Conservation (phyloP, 2,888 invertebrate genomes). For the Tridacna crocea region DNA sequence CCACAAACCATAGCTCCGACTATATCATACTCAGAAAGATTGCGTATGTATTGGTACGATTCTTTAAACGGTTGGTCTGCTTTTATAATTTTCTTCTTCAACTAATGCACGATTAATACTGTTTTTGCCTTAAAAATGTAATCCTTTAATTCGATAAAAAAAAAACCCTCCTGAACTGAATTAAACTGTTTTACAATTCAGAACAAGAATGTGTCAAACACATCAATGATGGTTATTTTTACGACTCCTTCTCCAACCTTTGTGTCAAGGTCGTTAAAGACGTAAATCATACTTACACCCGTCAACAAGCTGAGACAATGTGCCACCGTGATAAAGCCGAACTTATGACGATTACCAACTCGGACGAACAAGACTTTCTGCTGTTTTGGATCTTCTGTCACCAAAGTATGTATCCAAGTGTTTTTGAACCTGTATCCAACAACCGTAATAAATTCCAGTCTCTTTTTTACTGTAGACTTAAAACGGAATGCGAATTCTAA, state of each 20-base stretch:
- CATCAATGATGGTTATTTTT: constrained; percentile 5
- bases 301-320: not conserved
- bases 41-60: not conserved
- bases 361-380: constrained; percentile 13
- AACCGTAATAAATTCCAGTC: too few relatives aligned
- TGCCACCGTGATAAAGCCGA: not conserved
- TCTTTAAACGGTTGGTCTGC: too few relatives aligned
- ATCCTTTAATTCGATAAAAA: too few relatives aligned
- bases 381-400: constrained; percentile 14
- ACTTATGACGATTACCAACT: not conserved
- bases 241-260: constrained; percentile 15
- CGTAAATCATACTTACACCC: not conserved
- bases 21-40: not conserved
- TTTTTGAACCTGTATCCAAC: too few relatives aligned
- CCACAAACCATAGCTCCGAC: not conserved
- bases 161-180: too few relatives aligned
- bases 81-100: too few relatives aligned
- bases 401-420: not conserved
- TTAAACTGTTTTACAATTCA: not conserved
- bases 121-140: too few relatives aligned
- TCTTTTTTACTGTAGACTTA: too few relatives aligned
- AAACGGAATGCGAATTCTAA: too few relatives aligned
- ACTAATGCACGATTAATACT: too few relatives aligned
- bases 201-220: constrained; percentile 3
- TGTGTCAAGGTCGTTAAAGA: not conserved